Conservation (phyloP, 2,797 vertebrate genomes). For the Coreius guichenoti region DNA sequence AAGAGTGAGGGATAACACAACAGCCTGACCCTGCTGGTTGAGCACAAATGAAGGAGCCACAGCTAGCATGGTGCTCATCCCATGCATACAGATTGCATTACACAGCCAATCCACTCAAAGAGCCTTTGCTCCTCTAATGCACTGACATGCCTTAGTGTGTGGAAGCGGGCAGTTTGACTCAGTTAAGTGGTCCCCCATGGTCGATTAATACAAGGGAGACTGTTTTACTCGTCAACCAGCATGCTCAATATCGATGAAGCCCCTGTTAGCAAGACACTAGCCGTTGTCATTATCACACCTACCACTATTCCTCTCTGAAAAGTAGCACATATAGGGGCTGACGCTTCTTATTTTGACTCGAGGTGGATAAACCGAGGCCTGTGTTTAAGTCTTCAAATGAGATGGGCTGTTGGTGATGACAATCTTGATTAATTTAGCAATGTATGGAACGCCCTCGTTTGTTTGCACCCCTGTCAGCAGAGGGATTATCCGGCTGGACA, state of each 20-base stretch:
- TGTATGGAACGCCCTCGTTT: conserved; percentile 49
- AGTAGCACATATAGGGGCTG: conserved; percentile 3
- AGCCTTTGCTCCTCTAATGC: conserved; percentile 68
- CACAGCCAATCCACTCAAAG: conserved; percentile 80
- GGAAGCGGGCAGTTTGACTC: conserved; percentile 61
- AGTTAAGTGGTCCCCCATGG: conserved; percentile 61
- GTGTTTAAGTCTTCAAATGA: conserved; percentile 40
- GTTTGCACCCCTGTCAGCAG: conserved; percentile 42
- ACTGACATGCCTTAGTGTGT: conserved; percentile 72
- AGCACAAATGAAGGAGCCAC: conserved; percentile 73
- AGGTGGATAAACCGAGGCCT: conserved; percentile 29
- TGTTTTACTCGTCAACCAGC: conserved; percentile 56
- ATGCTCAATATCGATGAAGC: conserved; percentile 47
- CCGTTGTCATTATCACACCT: conserved; percentile 51
- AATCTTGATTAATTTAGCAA: conserved; percentile 59
- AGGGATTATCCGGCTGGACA: conserved; percentile 51
- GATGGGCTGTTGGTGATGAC: conserved; percentile 42
- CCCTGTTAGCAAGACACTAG: conserved; percentile 28
- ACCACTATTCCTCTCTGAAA: conserved; percentile 16
- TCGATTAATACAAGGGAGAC: conserved; percentile 58
- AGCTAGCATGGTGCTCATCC: conserved; percentile 69
- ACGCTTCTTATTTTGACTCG: conserved; percentile 27
- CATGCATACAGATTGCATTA: conserved; percentile 82
- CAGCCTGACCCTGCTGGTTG: conserved; percentile 68
- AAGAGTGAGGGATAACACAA: conserved; percentile 60